Conservation (phyloP, 2,888 invertebrate genomes). For the Perizoma affinitatum region DNA sequence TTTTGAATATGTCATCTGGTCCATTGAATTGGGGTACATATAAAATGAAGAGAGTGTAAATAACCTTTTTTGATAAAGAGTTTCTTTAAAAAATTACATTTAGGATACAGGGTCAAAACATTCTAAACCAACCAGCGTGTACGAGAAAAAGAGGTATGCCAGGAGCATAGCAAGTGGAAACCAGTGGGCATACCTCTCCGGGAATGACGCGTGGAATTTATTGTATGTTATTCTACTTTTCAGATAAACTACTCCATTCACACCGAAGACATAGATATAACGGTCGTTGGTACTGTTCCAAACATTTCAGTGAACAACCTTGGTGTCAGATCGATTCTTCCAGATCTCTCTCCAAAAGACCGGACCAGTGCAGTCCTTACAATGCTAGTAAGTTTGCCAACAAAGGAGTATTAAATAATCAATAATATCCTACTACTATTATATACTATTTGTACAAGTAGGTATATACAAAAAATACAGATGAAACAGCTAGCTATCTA, state of each 20-base stretch:
- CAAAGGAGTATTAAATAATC: too few species aligned
- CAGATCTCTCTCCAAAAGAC: slow-evolving; percentile 50
- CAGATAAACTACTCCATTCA: slow-evolving; percentile 56
- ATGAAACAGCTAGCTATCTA: too few species aligned
- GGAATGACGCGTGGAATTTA: not conserved
- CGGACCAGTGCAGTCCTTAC: slow-evolving; percentile 48
- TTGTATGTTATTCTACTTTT: slow-evolving; percentile 22
- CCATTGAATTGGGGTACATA: too few species aligned
- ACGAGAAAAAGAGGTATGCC: too few species aligned
- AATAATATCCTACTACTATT: too few species aligned
- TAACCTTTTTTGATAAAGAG: not conserved
- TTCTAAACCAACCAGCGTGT: too few species aligned
- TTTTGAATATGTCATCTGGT: too few species aligned
- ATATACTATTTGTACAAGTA: too few species aligned
- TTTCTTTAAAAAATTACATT: too few species aligned
- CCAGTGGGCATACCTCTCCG: not conserved
- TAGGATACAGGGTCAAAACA: too few species aligned
- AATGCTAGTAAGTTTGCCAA: slow-evolving; percentile 49
- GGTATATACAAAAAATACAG: too few species aligned
- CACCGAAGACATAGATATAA: slow-evolving; percentile 40
- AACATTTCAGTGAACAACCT: not conserved
- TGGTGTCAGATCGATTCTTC: slow-evolving; percentile 18
- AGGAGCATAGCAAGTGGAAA: too few species aligned
- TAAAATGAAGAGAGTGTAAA: not conserved
- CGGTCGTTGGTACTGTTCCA: slow-evolving; percentile 33